phyloP scores from a whole-genome alignment of 2,113 vertebrate genomes.

The Perca fluviatilis region DNA sequence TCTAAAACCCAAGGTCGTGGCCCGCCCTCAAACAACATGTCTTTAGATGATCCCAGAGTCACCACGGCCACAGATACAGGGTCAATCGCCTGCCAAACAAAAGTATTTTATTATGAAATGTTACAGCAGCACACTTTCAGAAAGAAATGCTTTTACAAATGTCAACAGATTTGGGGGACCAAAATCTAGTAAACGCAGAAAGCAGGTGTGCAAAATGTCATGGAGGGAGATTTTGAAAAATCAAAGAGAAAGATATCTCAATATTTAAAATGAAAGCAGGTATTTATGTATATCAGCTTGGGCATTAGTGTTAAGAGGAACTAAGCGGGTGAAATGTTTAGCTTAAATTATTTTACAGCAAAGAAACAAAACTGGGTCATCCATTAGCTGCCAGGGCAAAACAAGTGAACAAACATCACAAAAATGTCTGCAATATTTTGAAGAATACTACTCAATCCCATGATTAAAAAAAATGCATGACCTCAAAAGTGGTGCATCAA shows the following conservation, averaged over 20 bases:
- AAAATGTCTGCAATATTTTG: constrained; percentile 38
- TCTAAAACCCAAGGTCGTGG: constrained; percentile 95
- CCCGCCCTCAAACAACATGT: constrained; percentile 94
- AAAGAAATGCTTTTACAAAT: constrained; percentile 6
- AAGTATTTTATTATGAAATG: neutral
- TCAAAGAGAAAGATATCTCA: neutral
- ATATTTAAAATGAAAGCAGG: neutral
- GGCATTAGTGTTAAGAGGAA: constrained; percentile 5
- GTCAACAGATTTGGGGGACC: neutral
- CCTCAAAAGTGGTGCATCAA: constrained; percentile 17
- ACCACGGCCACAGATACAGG: constrained; percentile 91
- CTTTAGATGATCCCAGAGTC: constrained; percentile 95
- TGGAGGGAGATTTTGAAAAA: neutral
- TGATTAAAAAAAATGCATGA: constrained; percentile 2
- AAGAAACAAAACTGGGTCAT: constrained; percentile 55
- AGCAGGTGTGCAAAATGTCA: neutral
- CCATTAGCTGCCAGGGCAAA: constrained; percentile 39
- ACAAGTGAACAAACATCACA: constrained; percentile 38
- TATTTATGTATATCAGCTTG: neutral
- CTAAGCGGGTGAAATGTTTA: constrained; percentile 10
- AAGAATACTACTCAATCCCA: constrained; percentile 14
- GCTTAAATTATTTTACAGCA: constrained; percentile 28
- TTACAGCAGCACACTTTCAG: neutral
- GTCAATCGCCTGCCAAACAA: constrained; percentile 87
- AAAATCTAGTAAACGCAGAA: neutral